Evolutionary conservation across 2,113 vertebrate species (phyloP).

Genomic region (Syngnathus floridae): DNA sequence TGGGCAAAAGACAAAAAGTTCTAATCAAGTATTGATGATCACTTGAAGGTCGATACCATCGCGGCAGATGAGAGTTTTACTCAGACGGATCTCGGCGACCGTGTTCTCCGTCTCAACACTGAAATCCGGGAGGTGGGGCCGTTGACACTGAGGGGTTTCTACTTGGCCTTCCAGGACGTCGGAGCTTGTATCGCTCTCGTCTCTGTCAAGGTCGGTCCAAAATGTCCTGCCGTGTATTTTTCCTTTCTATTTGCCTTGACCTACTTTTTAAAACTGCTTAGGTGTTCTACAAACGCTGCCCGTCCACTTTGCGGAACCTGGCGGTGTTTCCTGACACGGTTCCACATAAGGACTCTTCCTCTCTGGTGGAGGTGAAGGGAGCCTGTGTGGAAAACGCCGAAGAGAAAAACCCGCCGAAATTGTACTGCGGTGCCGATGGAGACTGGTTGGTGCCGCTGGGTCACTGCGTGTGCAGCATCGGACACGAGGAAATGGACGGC

Average conservation of each 20-base stretch:
- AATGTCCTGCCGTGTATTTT: background rate
- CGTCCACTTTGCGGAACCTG: conserved; percentile 86
- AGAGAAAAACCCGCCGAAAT: conserved; percentile 87
- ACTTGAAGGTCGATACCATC: conserved; percentile 88
- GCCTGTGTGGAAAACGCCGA: conserved; percentile 92
- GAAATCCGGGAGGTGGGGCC: conserved; percentile 95
- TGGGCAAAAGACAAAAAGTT: background rate
- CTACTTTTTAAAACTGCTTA: conserved; percentile 26
- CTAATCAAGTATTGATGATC: conserved; percentile 4
- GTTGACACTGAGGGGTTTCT: conserved; percentile 87
- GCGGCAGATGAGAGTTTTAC: conserved; percentile 98
- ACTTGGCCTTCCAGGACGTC: conserved; percentile 94
- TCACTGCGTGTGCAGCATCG: conserved; percentile 87
- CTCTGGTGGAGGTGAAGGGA: conserved; percentile 91
- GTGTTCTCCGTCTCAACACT: conserved; percentile 95
- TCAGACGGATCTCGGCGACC: conserved; percentile 95
- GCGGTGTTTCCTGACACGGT: conserved; percentile 93
- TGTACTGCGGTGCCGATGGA: conserved; percentile 95
- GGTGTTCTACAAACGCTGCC: conserved; percentile 95
- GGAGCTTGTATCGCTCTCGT: conserved; percentile 94
- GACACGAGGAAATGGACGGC: conserved; percentile 89
- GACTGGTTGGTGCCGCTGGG: conserved; percentile 98
- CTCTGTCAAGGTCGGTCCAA: conserved; percentile 74
- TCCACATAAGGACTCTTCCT: conserved; percentile 90
- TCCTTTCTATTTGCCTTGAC: background rate